phyloP scores from a whole-genome alignment of 2,797 vertebrate genomes.

The Poeciliopsis turneri region DNA sequence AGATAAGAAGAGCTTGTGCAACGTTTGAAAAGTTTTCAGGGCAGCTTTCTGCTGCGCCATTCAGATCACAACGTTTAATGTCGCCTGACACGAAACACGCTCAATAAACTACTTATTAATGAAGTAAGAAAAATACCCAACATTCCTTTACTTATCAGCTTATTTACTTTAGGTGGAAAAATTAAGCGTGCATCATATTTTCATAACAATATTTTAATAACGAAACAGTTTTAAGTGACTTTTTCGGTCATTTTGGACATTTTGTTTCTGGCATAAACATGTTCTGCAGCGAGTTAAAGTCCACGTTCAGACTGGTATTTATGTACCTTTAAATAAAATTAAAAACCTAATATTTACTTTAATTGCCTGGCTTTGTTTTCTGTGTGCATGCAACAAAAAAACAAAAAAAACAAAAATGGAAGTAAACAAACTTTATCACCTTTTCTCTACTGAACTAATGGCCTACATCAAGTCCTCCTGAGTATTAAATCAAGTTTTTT shows the following conservation, averaged over 20 bases:
- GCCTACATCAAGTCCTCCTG: not conserved
- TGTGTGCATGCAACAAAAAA: not conserved
- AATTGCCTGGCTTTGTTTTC: not conserved
- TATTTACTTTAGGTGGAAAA: not conserved
- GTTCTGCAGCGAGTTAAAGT: not conserved
- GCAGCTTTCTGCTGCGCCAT: conserved; percentile 13
- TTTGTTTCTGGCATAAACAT: not conserved
- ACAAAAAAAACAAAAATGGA: not conserved
- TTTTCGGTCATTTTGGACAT: not conserved
- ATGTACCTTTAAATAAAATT: not conserved
- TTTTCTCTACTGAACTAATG: not conserved
- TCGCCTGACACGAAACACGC: not conserved
- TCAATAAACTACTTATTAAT: not conserved
- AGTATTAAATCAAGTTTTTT: not conserved
- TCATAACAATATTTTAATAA: too few relatives aligned
- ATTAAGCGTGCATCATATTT: not conserved
- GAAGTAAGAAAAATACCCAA: not conserved
- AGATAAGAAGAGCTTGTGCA: conserved; percentile 51
- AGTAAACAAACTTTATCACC: not conserved
- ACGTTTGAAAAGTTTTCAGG: conserved; percentile 15
- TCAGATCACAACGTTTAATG: not conserved
- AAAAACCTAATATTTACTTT: not conserved
- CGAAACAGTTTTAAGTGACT: not conserved
- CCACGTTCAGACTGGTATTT: not conserved
- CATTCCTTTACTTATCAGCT: not conserved